A percentile compares a stretch with the other conserved stretches of the same genome.
phyloP scores from a whole-genome alignment of 2,888 invertebrate genomes.

The Drosophila cognata region DNA sequence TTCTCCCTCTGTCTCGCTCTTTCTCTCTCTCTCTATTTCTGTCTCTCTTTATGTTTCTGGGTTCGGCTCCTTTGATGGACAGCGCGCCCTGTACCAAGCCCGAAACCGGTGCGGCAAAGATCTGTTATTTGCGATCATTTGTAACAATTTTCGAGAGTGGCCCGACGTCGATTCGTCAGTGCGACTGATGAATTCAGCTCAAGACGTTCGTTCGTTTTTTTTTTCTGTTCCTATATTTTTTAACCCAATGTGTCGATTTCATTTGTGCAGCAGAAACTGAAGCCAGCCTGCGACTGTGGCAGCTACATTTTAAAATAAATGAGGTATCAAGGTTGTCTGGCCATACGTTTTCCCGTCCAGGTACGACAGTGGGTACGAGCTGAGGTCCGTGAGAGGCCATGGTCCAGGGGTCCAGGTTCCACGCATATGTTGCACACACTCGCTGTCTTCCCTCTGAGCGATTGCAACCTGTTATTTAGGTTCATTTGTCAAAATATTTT shows the following conservation, averaged over 20 bases:
- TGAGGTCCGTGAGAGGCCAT: conserved; percentile 13
- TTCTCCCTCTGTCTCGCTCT: not conserved
- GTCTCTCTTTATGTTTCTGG: conserved; percentile 33
- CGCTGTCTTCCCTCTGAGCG: conserved; percentile 57
- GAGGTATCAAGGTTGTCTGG: conserved; percentile 84
- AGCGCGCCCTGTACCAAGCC: conserved; percentile 42
- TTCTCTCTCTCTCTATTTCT: conserved; percentile 15
- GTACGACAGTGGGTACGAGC: conserved; percentile 19
- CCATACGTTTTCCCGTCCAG: conserved; percentile 79
- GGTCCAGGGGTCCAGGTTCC: conserved; percentile 51
- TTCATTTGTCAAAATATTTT: conserved; percentile 86
- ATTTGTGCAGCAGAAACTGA: conserved; percentile 66
- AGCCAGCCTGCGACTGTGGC: conserved; percentile 51
- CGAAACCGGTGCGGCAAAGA: conserved; percentile 77
- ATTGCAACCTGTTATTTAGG: conserved; percentile 86
- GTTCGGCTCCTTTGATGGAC: conserved; percentile 82
- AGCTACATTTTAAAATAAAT: conserved; percentile 82
- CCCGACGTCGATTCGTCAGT: conserved; percentile 66
- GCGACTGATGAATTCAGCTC: conserved; percentile 57
- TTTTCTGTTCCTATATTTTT: conserved; percentile 33
- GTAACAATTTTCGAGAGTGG: conserved; percentile 83
- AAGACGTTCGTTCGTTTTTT: conserved; percentile 29
- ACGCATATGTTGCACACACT: conserved; percentile 51
- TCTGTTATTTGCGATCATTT: conserved; percentile 85
- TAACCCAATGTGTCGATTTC: conserved; percentile 77